Conservation (phyloP, 2,113 vertebrate genomes). For the Pangasianodon gigas region DNA sequence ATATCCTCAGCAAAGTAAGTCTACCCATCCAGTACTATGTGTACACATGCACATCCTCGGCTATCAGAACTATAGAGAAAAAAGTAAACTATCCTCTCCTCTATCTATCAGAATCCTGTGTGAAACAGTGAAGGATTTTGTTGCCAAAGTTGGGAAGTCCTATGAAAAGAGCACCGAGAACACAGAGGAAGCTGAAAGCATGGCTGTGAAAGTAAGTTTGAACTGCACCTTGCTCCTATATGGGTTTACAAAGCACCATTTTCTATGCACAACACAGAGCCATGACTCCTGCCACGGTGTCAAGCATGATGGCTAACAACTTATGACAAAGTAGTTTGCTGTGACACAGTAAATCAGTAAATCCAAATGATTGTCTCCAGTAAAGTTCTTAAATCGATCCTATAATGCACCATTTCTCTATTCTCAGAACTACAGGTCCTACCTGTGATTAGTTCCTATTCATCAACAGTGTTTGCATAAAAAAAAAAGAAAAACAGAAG, state of each 20-base stretch:
- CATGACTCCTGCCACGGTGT: not conserved
- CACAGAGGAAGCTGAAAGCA: constrained; percentile 82
- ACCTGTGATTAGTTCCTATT: not conserved
- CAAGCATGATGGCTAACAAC: not conserved
- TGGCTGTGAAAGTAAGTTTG: constrained; percentile 87
- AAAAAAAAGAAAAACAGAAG: not conserved
- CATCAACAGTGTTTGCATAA: not conserved
- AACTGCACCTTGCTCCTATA: not conserved
- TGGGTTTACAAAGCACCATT: not conserved
- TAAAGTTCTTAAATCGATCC: not conserved
- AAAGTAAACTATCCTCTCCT: not conserved
- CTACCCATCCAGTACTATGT: not conserved
- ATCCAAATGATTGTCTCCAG: not conserved
- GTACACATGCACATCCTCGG: not conserved
- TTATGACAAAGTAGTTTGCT: not conserved
- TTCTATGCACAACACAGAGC: not conserved
- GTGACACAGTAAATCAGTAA: not conserved
- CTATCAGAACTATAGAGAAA: not conserved
- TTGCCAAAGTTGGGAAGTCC: constrained; percentile 92
- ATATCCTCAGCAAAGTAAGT: constrained; percentile 95
- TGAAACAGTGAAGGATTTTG: constrained; percentile 96
- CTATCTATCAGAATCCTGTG: constrained; percentile 82
- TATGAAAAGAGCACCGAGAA: constrained; percentile 88
- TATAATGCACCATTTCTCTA: not conserved
- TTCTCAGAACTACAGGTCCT: not conserved